Evolutionary conservation across 92 coral and sea anemone species (phyloP).

Genomic region (Umimayanthus kanabou): DNA sequence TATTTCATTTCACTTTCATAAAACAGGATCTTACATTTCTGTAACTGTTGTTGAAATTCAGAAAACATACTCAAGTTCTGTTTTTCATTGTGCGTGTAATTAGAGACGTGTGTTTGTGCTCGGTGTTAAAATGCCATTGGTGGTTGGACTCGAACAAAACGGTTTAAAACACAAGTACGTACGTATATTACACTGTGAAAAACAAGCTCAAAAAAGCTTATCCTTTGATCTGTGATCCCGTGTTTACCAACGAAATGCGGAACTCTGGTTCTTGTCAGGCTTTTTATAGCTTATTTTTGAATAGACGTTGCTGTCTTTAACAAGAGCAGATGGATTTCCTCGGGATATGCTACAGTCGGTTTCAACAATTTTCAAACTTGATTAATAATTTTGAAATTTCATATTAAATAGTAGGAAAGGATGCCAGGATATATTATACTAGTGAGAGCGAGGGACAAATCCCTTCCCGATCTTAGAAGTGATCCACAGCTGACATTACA

Average conservation of each 20-base stretch:
- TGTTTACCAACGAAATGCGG: neutral
- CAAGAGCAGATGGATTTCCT: neutral
- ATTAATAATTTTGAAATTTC: too few relatives aligned
- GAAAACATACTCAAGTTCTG: neutral
- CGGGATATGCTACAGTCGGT: neutral
- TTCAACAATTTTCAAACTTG: neutral
- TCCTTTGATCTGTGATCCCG: neutral
- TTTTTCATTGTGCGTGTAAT: conserved; percentile 4
- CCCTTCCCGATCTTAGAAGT: too few relatives aligned
- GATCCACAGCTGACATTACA: too few relatives aligned
- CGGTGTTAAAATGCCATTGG: neutral
- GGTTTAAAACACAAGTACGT: too few relatives aligned
- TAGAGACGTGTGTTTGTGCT: neutral
- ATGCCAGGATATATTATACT: neutral
- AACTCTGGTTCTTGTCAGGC: neutral
- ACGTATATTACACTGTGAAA: neutral
- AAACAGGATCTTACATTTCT: neutral
- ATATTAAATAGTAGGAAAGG: too few relatives aligned
- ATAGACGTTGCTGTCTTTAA: too few relatives aligned
- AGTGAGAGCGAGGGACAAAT: neutral
- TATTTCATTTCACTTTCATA: conserved; percentile 3
- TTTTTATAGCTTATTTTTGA: neutral
- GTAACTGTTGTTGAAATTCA: neutral
- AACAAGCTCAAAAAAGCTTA: neutral
- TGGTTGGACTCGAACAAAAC: too few relatives aligned